Base-by-base conservation (phyloP, 2,797 vertebrate genomes). In the Hipposideros larvatus region DNA sequence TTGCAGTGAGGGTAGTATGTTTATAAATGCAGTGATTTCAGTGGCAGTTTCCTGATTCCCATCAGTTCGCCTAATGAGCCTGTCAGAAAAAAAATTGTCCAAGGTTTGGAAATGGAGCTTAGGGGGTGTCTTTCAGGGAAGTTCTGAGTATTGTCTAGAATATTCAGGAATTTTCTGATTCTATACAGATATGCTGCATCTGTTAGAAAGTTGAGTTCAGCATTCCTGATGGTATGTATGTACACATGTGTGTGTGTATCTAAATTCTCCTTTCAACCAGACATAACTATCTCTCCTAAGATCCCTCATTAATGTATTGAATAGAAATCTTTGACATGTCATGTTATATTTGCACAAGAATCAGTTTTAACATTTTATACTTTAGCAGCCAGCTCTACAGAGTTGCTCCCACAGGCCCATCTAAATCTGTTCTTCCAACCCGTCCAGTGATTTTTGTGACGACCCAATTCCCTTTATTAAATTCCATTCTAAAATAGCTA, bases 211-310 rank as follows among this genome's bases (percentile, higher is more conserved):
- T 22, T 94, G 53, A 66, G 53, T 75, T 87, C 15, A 74, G 57
- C n/a, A 79, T 96, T 87, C 41, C 59, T 84, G n/a, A 92, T 46
- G 85, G 6, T 85, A 11, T 93, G 7, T 77, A 9, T 83, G 31
- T 55, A 55, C 9, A 24, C 22, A 59, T 7, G 24, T 21, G 6
- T 51, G 5, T 70, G 5, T 31, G 3, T 83, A 8, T 73, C n/a
- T 85, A 31, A 80, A 90, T 89, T 93, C 34, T 88, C 63, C 89
- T 83, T 65, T 90, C 51, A 92, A 85, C 37, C 21, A 71, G 41
- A 78, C 16, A 57, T 65, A 77, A 63, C 48, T 21, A 55, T 55
- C 75, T 87, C 37, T 92, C 80, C 34, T n/a, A 82, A n/a, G 1
- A 92, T 93, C n/a, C 57, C 31, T 87, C 55, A 78, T 80, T 78